Percentiles rank a stretch among this genome's conserved stretches.
These are phyloP conservation scores for Anguilla marmorata DNA, from an alignment of 2,797 vertebrate genomes.

Conservation along the genomic window DNA sequence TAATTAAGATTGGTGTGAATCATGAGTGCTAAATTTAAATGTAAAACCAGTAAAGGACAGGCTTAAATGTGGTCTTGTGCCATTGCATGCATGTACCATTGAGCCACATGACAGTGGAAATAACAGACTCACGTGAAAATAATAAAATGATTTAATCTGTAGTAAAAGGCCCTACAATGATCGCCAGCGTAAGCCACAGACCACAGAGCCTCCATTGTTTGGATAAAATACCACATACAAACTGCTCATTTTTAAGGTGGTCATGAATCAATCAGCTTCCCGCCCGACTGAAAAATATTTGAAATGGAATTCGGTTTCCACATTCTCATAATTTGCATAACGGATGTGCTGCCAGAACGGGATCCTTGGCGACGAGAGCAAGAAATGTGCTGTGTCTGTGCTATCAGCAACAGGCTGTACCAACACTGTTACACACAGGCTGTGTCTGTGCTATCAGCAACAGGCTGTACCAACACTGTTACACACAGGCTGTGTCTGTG, in stretches of 20 bases:
- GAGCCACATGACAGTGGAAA: background rate
- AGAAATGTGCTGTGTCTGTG: background rate
- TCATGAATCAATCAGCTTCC: slow-evolving; percentile 52
- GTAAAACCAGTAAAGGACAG: background rate
- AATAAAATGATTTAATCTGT: background rate
- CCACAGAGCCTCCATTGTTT: background rate
- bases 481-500: background rate
- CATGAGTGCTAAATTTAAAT: background rate
- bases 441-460: background rate
- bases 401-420: background rate
- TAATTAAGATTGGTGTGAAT: background rate
- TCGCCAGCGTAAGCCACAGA: background rate
- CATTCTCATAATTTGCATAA: slow-evolving; percentile 64
- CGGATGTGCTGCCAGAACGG: slow-evolving; percentile 68
- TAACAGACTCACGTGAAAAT: background rate
- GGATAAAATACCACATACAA: slow-evolving; percentile 55
- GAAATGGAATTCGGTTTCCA: slow-evolving; percentile 63
- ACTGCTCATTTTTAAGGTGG: slow-evolving; percentile 28
- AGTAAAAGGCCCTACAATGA: background rate
- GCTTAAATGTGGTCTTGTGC: background rate
- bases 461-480: background rate
- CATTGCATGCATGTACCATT: background rate
- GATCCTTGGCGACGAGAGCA: slow-evolving; percentile 62
- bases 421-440: background rate
- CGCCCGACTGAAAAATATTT: slow-evolving; percentile 66